Percentiles rank a stretch among this genome's conserved stretches.
These are phyloP conservation scores for Pectinophora gossypiella DNA, from an alignment of 1,140 invertebrate genomes.

Conservation along the genomic window DNA sequence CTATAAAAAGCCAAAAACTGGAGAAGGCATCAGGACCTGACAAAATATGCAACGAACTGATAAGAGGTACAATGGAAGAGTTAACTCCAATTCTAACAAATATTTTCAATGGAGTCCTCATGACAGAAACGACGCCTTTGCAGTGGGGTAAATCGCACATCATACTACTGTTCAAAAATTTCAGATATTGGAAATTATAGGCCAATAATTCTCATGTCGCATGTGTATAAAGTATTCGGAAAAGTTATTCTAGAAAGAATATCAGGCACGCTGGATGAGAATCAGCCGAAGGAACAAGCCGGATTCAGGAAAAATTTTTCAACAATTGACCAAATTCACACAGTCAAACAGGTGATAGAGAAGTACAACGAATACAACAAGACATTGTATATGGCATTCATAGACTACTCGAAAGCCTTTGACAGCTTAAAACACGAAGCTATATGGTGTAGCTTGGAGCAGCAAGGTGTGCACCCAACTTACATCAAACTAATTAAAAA, in stretches of 20 bases:
- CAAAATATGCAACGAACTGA: slow-evolving; percentile 1
- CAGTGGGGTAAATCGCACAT: slow-evolving; percentile 7
- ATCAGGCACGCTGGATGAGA: neutral
- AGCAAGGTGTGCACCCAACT: no score
- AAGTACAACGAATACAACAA: no score
- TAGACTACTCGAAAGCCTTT: no score
- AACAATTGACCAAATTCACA: slow-evolving; percentile 8
- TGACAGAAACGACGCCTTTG: neutral
- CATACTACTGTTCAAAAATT: slow-evolving; percentile 7
- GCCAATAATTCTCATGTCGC: slow-evolving; percentile 5
- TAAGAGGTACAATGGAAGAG: neutral
- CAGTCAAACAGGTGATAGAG: neutral
- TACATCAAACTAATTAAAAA: no score
- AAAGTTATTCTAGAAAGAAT: slow-evolving; percentile 3
- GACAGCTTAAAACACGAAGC: no score
- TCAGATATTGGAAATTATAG: slow-evolving; percentile 9
- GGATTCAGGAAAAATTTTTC: slow-evolving; percentile 7
- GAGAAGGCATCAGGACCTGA: slow-evolving; percentile 7
- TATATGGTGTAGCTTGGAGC: no score
- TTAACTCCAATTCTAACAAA: neutral
- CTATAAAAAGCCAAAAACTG: slow-evolving; percentile 1
- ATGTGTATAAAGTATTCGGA: slow-evolving; percentile 6
- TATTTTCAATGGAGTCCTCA: slow-evolving; percentile 3
- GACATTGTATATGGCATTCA: no score
- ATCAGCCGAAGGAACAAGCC: slow-evolving; percentile 8